phyloP scores from a whole-genome alignment of 2,113 vertebrate genomes.

The Oryctolagus cuniculus region mOryCun1.1 NC_091438.1:78813001-78813500 shows the following conservation, averaged over 20 bases:
- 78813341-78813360: background rate
- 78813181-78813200: background rate
- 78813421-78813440: too few species aligned
- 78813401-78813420: too few species aligned
- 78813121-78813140: background rate
- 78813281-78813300: background rate
- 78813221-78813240: background rate
- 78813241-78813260: background rate
- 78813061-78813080: background rate
- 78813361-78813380: background rate
- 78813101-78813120: background rate
- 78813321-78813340: background rate
- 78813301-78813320: background rate
- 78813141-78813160: background rate
- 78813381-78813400: too few species aligned
- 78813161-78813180: background rate
- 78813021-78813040: background rate
- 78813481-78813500: too few species aligned
- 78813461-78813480: too few species aligned
- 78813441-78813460: too few species aligned
- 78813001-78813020: background rate
- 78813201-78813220: background rate
- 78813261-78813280: background rate
- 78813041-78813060: background rate
- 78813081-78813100: background rate